Conservation (phyloP, 2,113 vertebrate species). For the Solenodon paradoxus region DNA sequence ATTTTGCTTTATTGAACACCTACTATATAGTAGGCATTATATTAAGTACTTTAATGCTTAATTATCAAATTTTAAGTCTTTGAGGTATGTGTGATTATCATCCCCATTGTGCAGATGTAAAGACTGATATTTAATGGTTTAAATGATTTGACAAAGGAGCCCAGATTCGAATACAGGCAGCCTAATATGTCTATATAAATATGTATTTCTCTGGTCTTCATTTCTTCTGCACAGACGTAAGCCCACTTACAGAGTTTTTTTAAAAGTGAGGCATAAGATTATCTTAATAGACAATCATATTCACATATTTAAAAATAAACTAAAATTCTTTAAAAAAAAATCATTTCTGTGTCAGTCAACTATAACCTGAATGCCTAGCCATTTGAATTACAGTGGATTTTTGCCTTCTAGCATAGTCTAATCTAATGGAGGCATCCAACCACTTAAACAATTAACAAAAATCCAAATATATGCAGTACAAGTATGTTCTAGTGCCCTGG, state of each 20-base stretch:
- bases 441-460: slow-evolving; percentile 56
- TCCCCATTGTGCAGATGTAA: background rate
- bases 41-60: background rate
- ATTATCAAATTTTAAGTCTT: background rate
- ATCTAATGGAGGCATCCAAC: background rate
- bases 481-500: slow-evolving; percentile 7
- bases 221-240: background rate
- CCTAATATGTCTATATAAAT: background rate
- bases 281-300: background rate
- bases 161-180: background rate
- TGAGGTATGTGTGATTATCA: background rate
- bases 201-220: background rate
- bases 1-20: background rate
- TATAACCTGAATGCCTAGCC: background rate
- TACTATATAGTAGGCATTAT: background rate
- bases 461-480: slow-evolving; percentile 36
- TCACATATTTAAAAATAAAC: slow-evolving; percentile 10
- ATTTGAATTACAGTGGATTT: background rate
- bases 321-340: background rate
- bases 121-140: background rate
- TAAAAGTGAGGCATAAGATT: background rate
- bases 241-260: background rate
- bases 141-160: background rate
- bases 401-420: background rate
- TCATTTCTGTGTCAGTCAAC: background rate